These are phyloP conservation scores for Trissolcus brochymenae DNA, from an alignment of 2,888 invertebrate species.

Conservation along the genomic window DNA sequence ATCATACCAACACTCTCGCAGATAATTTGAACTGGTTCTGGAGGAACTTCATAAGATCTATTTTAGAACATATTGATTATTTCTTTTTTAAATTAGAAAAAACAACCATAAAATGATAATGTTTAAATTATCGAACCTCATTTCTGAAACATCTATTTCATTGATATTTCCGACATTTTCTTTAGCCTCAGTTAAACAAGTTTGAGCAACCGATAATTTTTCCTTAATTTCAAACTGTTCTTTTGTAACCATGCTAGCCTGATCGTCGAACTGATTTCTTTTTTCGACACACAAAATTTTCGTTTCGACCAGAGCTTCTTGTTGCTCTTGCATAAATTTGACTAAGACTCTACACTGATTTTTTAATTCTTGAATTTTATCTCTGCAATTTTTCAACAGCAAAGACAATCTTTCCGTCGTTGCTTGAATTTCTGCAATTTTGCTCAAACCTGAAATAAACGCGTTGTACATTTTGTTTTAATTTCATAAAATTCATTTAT, in stretches of 20 bases:
- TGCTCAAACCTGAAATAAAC: slow-evolving; percentile 77
- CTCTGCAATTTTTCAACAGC: slow-evolving; percentile 89
- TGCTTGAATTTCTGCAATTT: slow-evolving; percentile 90
- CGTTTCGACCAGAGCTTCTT: slow-evolving; percentile 85
- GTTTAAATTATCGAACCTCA: slow-evolving; percentile 75
- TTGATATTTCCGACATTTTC: slow-evolving; percentile 88
- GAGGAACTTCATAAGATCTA: slow-evolving; percentile 92
- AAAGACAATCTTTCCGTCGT: slow-evolving; percentile 88
- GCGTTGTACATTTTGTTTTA: background rate
- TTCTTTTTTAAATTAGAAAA: background rate
- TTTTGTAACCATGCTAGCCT: slow-evolving; percentile 85
- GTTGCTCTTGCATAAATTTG: slow-evolving; percentile 84
- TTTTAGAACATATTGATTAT: slow-evolving; percentile 5
- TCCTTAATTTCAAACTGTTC: slow-evolving; percentile 92
- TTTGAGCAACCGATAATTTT: slow-evolving; percentile 87
- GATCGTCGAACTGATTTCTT: slow-evolving; percentile 88
- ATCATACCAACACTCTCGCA: slow-evolving; percentile 94
- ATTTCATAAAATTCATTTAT: background rate
- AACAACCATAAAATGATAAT: background rate
- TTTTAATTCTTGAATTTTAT: slow-evolving; percentile 88
- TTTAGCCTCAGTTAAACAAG: slow-evolving; percentile 88
- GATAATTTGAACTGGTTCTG: slow-evolving; percentile 92
- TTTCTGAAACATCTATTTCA: slow-evolving; percentile 93
- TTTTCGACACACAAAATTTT: slow-evolving; percentile 87
- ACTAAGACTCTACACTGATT: slow-evolving; percentile 88